A percentile compares a stretch with the other conserved stretches of the same genome.
Evolutionary conservation across 2,797 vertebrate genomes (phyloP).

Genomic region (Pseudochromis fuscus): DNA sequence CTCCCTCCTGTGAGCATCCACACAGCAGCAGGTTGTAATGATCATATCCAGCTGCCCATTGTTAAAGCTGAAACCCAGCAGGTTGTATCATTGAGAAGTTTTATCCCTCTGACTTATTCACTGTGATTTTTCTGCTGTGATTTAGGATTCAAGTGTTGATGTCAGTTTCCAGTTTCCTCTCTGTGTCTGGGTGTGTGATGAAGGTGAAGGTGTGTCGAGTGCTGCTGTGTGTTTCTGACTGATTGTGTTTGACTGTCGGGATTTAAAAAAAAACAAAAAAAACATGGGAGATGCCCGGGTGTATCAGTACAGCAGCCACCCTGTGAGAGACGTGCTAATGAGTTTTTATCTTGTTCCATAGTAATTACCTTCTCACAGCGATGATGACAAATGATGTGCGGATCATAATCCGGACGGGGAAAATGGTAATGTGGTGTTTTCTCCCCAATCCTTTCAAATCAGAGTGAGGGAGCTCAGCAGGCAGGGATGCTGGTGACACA

Average conservation of each 20-base stretch:
- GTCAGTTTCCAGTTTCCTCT: too few species aligned
- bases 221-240: conserved; percentile 22
- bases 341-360: conserved; percentile 62
- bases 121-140: too few species aligned
- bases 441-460: conserved; percentile 31
- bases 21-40: too few species aligned
- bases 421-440: conserved; percentile 25
- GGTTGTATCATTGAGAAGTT: too few species aligned
- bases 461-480: conserved; percentile 26
- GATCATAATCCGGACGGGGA: conserved; percentile 39
- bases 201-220: too few species aligned
- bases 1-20: too few species aligned
- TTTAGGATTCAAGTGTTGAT: too few species aligned
- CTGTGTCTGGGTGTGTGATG: conserved; percentile 10
- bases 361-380: conserved; percentile 62
- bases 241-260: conserved; percentile 45
- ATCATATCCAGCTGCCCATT: too few species aligned
- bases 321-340: conserved; percentile 63
- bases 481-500: not conserved
- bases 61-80: too few species aligned
- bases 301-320: conserved; percentile 37
- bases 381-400: conserved; percentile 45
- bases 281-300: conserved; percentile 18
- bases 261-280: conserved; percentile 35
- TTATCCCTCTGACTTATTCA: too few species aligned